phyloP scores from a whole-genome alignment of 2,888 invertebrate species.

The Dynastes tityus region DNA sequence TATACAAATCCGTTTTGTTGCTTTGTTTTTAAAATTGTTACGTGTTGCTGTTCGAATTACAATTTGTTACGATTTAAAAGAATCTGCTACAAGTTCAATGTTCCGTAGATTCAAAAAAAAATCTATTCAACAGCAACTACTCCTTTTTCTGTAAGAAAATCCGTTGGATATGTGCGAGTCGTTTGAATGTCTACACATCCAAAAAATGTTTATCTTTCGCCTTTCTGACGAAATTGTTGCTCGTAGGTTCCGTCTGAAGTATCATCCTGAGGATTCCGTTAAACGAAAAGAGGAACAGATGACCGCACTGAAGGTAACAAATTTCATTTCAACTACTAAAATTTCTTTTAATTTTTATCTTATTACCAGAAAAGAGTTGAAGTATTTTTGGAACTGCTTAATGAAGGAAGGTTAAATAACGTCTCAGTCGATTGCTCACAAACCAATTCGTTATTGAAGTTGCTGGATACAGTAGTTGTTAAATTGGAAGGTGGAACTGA shows the following conservation, averaged over 20 bases:
- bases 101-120: not conserved
- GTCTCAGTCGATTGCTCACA: slow-evolving; percentile 91
- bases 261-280: slow-evolving; percentile 96
- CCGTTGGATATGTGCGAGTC: slow-evolving; percentile 28
- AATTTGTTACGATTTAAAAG: slow-evolving; percentile 4
- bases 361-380: slow-evolving; percentile 84
- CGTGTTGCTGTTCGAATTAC: slow-evolving; percentile 36
- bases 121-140: slow-evolving; percentile 41
- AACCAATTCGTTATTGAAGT: slow-evolving; percentile 84
- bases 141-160: slow-evolving; percentile 6
- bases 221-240: slow-evolving; percentile 55
- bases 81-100: not conserved
- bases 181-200: slow-evolving; percentile 41
- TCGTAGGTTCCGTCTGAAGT: slow-evolving; percentile 98
- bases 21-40: slow-evolving; percentile 29
- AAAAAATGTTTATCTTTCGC: slow-evolving; percentile 6
- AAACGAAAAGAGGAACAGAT: slow-evolving; percentile 92
- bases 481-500: slow-evolving; percentile 95
- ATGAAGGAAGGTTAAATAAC: slow-evolving; percentile 81
- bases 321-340: not conserved
- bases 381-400: slow-evolving; percentile 90
- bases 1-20: slow-evolving; percentile 33
- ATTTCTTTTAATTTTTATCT: slow-evolving; percentile 55
- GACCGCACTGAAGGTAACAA: slow-evolving; percentile 82
- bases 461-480: slow-evolving; percentile 97